Conservation (phyloP, 2,888 invertebrate genomes). For the Macropis europaea region DNA sequence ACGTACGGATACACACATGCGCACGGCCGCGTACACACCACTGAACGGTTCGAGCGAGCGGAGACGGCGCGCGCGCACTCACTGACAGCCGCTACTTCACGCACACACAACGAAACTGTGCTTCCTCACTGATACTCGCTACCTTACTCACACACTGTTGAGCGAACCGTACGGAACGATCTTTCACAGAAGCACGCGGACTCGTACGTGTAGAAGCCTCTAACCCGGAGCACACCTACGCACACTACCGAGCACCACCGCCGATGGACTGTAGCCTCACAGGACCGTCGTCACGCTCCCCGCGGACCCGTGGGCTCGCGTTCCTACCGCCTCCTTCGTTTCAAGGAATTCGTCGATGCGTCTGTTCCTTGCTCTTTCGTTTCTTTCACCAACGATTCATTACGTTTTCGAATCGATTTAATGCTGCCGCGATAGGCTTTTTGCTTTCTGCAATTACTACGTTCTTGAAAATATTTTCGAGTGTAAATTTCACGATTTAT, state of each 20-base stretch:
- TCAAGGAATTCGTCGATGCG: slow-evolving; percentile 27
- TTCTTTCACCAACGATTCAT: slow-evolving; percentile 3
- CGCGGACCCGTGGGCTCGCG: slow-evolving; percentile 32
- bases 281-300: slow-evolving; percentile 56
- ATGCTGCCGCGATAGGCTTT: slow-evolving; percentile 6
- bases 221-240: slow-evolving; percentile 56
- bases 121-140: slow-evolving; percentile 28
- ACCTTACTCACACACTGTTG: slow-evolving; percentile 3
- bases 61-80: slow-evolving; percentile 55
- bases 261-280: slow-evolving; percentile 50
- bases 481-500: not conserved
- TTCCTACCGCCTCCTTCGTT: slow-evolving; percentile 27
- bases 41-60: slow-evolving; percentile 44
- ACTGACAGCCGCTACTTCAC: slow-evolving; percentile 51
- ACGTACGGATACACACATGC: slow-evolving; percentile 5
- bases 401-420: slow-evolving; percentile 26
- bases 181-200: slow-evolving; percentile 4
- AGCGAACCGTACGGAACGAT: slow-evolving; percentile 22
- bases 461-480: not conserved
- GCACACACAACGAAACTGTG: not conserved
- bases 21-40: slow-evolving; percentile 26
- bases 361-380: not conserved
- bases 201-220: slow-evolving; percentile 32
- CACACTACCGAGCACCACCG: slow-evolving; percentile 40
- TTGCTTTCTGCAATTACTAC: slow-evolving; percentile 18